Base-by-base conservation (phyloP, 2,113 vertebrate species). In the Cardinalis cardinalis region DNA sequence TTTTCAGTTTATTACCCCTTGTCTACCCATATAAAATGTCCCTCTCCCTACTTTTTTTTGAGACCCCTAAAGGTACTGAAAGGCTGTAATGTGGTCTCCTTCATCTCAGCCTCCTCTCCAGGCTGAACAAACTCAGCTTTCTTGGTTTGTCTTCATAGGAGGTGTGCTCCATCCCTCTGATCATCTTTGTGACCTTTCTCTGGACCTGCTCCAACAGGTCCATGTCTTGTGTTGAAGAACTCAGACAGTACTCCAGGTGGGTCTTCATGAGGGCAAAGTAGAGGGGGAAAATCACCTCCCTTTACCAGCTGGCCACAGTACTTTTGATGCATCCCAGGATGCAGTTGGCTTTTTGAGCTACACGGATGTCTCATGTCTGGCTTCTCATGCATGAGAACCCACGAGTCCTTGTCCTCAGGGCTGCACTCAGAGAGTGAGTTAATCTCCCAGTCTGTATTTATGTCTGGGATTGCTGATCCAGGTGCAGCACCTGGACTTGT, bases 331-430 rank as follows among this genome's bases (percentile, higher is more conserved):
- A 38, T 23, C 15, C 18, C 38, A 44, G 46, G 8, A 19, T 53
- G 15, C 7, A 36, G 10, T 20, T 69, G 29, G 23, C n/a, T 9
- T 69, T 86, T 28, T 53, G n/a, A 60, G 48, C 7, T 61, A 11
- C 15, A 53, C 15, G 24, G n/a, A 11, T 61, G 18, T 52, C 10
- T 76, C 6, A 0, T 53, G 48, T n/a, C 38, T 2, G 2, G n/a
- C 12, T 69, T 69, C 34, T 61, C 12, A 20, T 20, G 23, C 29
- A 19, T 0, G 1, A 61, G n/a, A 86, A 20, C 19, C 16, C 16
- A 11, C 10, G 40, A 20, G 19, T 60, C 18, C n/a, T 61, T 40
- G 29, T 69, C 46, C 0, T 0, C 29, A 34, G 56, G 29, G 24
- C 56, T 61, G 29, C 1, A 0, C 10, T n/a, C 18, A 34, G 18